Conservation (phyloP, 2,113 vertebrate genomes). For the Nannospalax galili region DNA sequence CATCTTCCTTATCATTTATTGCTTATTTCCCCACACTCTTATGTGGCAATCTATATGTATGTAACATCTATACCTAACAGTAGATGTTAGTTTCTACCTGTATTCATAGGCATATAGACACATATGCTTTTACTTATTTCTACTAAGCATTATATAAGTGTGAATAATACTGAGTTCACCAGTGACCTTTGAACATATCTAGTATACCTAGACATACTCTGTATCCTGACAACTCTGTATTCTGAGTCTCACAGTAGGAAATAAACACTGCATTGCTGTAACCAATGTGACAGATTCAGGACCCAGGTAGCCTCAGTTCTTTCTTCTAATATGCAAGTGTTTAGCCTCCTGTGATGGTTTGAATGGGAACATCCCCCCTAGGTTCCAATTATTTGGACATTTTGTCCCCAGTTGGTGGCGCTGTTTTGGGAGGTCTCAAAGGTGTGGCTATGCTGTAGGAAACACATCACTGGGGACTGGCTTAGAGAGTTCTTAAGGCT, state of each 20-base stretch:
- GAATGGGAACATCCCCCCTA: too few species aligned
- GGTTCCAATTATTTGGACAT: too few species aligned
- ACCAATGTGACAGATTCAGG: not conserved
- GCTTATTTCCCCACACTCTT: not conserved
- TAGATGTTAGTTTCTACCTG: not conserved
- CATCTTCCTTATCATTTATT: not conserved
- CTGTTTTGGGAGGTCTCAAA: too few species aligned
- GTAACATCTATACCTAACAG: too few species aligned
- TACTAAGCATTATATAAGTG: not conserved
- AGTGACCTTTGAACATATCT: not conserved
- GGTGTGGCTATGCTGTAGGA: too few species aligned
- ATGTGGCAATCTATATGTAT: not conserved
- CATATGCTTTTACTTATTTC: not conserved
- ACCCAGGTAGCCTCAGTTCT: not conserved
- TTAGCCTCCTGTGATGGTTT: too few species aligned
- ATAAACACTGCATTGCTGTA: not conserved
- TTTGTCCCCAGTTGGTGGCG: too few species aligned
- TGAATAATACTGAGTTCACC: not conserved
- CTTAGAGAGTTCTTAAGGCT: too few species aligned
- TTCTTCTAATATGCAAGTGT: not conserved
- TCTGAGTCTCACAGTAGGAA: not conserved
- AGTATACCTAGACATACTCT: not conserved
- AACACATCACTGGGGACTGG: too few species aligned
- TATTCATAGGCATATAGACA: not conserved
- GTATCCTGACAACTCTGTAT: not conserved